Evolutionary conservation across 2,888 invertebrate genomes (phyloP), one percentile per base, ranked within the genome.

Genomic region (Clistopyga incitator): DNA sequence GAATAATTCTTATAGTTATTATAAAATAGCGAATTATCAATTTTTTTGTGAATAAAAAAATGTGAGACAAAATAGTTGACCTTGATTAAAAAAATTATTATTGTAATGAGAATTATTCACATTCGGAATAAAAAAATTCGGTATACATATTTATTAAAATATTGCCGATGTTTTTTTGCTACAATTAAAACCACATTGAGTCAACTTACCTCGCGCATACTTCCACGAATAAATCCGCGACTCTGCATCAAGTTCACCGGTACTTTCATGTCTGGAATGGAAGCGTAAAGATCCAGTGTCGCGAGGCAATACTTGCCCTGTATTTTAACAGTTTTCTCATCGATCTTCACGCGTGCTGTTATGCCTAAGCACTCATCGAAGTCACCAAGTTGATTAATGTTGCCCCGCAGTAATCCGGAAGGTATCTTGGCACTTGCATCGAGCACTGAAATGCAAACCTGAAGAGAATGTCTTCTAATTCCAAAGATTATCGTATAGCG

Each of bases 351-450:
- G 25, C 95, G 94, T 18, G 95, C 94, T 82, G 92, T 90, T 75
- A 94, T 91, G 65, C 93, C 94, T 83, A 96, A 93, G 88, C 96
- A 96, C 92, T 96, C 95, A 92, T 96, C 96, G 89, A 95, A 96
- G 93, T 96, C 96, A 15, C 96, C 96, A 20, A 96, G 93, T 91
- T 96, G 96, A 91, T 96, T 96, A 67, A 95, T 94, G 91, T 96
- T 96, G 85, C 96, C 96, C 88, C 95, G 95, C 59, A 96, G 93
- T 75, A 96, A 91, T 65, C 96, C 95, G 88, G 96, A 95, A 88
- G 96, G 95, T 74, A 96, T 94, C 91, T 96, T 96, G n/a, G 95
- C 96, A 45, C 95, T 95, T 42, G 96, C 95, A 92, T 96, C 96
- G 89, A 96, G 93, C 96, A 96, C 96, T 96, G 94, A 90, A 94